phyloP scores from a whole-genome alignment of 2,797 vertebrate genomes.

The Dicrostonyx torquatus region DNA sequence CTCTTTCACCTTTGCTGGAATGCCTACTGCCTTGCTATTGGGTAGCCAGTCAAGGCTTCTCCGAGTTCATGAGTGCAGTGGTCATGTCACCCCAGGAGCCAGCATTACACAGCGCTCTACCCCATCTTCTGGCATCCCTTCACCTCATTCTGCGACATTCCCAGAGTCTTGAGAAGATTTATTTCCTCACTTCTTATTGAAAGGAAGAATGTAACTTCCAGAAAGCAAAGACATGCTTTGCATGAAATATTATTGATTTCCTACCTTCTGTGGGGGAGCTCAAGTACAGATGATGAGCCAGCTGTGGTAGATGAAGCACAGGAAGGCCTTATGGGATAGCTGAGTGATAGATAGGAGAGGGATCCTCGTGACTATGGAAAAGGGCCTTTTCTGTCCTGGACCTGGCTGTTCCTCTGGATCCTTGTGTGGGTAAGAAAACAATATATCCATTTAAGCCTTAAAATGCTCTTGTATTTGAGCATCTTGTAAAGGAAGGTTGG shows the following conservation, averaged over 20 bases:
- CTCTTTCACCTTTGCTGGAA: not conserved
- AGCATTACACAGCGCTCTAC: not conserved
- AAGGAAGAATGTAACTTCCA: not conserved
- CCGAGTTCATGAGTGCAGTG: not conserved
- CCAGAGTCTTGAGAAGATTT: not conserved
- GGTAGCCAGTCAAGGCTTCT: not conserved
- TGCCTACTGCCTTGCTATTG: not conserved
- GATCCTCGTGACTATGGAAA: not conserved
- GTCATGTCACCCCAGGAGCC: not conserved
- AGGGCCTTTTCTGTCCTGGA: not conserved
- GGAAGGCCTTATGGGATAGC: not conserved
- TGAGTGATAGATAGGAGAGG: not conserved
- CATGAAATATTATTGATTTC: not conserved
- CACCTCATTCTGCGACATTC: no score
- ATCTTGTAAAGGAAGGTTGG: not conserved
- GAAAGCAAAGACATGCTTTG: not conserved
- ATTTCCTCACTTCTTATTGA: not conserved
- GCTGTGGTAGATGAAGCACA: not conserved
- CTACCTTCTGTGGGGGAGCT: not conserved
- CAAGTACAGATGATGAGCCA: not conserved
- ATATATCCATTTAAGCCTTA: not conserved
- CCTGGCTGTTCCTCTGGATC: not conserved
- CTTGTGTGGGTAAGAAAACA: not conserved
- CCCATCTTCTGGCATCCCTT: no score
- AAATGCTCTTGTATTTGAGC: not conserved